Percentiles rank a stretch among this genome's conserved stretches.
Conservation (phyloP, 2,113 vertebrate genomes). For the Erpornis zantholeuca region DNA sequence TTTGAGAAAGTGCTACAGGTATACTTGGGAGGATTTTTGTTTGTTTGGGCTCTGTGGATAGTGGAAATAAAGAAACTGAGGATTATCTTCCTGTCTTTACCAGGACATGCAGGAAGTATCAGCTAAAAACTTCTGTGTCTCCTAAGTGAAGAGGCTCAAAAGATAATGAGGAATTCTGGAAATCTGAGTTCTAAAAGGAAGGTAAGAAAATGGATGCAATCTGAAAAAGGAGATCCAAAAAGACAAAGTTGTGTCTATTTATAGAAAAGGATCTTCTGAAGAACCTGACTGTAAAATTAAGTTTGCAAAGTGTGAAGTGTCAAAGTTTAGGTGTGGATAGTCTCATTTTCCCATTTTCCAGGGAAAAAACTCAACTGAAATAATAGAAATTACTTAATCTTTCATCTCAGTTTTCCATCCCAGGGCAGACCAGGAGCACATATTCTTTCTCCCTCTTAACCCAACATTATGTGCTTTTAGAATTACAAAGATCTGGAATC, state of each 20-base stretch:
- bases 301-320: not conserved
- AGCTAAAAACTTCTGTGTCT: not conserved
- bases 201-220: not conserved
- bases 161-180: not conserved
- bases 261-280: not conserved
- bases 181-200: not conserved
- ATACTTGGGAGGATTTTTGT: not conserved
- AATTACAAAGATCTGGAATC: not conserved
- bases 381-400: not conserved
- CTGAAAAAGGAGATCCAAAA: not conserved
- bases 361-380: not conserved
- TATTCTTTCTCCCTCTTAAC: not conserved
- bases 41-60: not conserved
- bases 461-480: fast-evolving
- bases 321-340: not conserved
- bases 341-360: not conserved
- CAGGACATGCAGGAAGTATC: not conserved
- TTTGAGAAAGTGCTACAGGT: not conserved
- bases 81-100: not conserved
- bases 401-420: not conserved
- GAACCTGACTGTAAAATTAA: not conserved
- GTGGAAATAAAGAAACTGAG: not conserved
- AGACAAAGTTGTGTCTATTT: not conserved
- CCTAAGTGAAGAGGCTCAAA: not conserved
- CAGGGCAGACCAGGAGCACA: not conserved